Evolutionary conservation across 2,888 invertebrate genomes (phyloP), one percentile per base, ranked within the genome.

Genomic region (Leptopterna dolabrata): DNA sequence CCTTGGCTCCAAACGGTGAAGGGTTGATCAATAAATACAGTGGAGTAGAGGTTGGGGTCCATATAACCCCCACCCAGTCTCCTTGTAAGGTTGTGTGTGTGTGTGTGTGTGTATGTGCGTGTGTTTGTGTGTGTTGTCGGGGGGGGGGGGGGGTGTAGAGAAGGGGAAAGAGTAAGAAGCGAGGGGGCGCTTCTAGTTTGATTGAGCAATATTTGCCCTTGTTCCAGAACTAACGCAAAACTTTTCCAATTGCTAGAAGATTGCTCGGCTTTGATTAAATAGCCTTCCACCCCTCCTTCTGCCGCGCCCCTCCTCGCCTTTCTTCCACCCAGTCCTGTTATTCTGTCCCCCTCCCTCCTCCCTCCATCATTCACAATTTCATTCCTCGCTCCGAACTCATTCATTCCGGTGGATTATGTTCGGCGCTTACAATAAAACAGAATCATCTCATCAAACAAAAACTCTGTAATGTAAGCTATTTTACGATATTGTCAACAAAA

Each of bases 161-260:
- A 29, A 51, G 78, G 70, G 85, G 78, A 55, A 87, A 81, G 81
- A 84, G 78, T 55, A 87, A 70, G 80, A 24, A 19, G 36, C 4
- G 70, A 55, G 76, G 41, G 47, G n/a, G 85, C 78, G 86, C 87
- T 87, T 87, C 87, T 87, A 87, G 87, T 87, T 87, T 87, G 87
- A 87, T 87, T 87, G 87, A 87, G 87, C 87, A 87, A 87, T 87
- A 87, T 87, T 87, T 87, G 87, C 87, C 82, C 87, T 87, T 87
- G 87, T 87, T 87, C 82, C 87, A 87, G 87, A 87, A 87, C 87
- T 87, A 87, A 87, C 87, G 87, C 87, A 89, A 89, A 89, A 89
- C 88, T 89, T 89, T 89, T 89, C 88, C 88, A 89, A 89, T 89
- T 89, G 88, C 88, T 88, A 86, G 88, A 86, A 89, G 88, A 89